These are phyloP conservation scores for Caenorhabditis inopinata DNA, from an alignment of 1,140 invertebrate genomes.

Conservation along the genomic window DNA sequence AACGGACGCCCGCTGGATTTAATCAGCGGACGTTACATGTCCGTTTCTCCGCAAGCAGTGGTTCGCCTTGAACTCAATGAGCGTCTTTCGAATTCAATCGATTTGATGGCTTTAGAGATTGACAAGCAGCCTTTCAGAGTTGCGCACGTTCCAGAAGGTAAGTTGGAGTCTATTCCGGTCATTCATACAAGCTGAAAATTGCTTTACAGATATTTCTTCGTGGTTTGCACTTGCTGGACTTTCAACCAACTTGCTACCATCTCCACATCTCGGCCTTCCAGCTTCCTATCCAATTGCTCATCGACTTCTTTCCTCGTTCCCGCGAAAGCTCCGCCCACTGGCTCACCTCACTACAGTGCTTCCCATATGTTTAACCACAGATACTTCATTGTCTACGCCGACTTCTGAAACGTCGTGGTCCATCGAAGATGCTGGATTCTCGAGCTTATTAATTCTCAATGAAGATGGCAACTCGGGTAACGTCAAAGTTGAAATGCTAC, in stretches of 20 bases:
- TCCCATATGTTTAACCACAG: not conserved
- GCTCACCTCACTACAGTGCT: slow-evolving; percentile 8
- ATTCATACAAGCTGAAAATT: not conserved
- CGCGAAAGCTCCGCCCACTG: slow-evolving; percentile 22
- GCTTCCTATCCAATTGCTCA: not conserved
- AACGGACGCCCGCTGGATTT: not conserved
- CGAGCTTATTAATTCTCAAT: slow-evolving; percentile 14
- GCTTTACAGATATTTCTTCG: slow-evolving; percentile 10
- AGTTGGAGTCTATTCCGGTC: not conserved
- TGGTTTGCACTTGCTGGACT: slow-evolving; percentile 32
- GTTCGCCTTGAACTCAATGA: not conserved
- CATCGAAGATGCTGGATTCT: slow-evolving; percentile 37
- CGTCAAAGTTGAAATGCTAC: not conserved
- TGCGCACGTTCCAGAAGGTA: slow-evolving; percentile 2
- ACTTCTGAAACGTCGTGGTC: not conserved
- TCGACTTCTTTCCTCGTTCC: slow-evolving; percentile 7
- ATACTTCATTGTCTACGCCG: not conserved
- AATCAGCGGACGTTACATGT: not conserved
- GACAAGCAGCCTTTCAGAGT: not conserved
- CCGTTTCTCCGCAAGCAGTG: not conserved
- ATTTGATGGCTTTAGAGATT: slow-evolving; percentile 2
- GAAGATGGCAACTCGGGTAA: not conserved
- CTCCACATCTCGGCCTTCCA: slow-evolving; percentile 16
- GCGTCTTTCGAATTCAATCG: not conserved
- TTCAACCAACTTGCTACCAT: slow-evolving; percentile 2